Conservation (phyloP, 2,888 invertebrate genomes). For the Meteorus colon region DNA sequence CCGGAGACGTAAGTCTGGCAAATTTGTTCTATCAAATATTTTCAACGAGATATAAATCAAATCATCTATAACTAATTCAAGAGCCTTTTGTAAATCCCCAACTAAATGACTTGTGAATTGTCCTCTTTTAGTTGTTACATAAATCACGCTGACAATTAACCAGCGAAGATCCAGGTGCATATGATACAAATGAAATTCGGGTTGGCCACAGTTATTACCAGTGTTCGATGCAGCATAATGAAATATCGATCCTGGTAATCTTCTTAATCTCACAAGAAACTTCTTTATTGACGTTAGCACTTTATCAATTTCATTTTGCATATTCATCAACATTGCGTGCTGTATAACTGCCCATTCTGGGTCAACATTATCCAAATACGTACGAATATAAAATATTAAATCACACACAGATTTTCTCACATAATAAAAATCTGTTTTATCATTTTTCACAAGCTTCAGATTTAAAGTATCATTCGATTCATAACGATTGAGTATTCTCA, state of each 20-base stretch:
- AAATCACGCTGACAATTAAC: conserved; percentile 69
- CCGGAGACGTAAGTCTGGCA: conserved; percentile 71
- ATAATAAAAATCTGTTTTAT: conserved; percentile 57
- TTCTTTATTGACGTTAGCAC: conserved; percentile 58
- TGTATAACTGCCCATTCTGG: not conserved
- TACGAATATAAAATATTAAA: conserved; percentile 60
- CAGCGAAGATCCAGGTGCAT: conserved; percentile 74
- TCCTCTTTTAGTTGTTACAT: conserved; percentile 55
- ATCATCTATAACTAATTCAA: conserved; percentile 65
- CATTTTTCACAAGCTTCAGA: conserved; percentile 22
- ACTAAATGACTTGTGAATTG: conserved; percentile 55
- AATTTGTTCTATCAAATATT: conserved; percentile 71
- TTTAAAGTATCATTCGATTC: conserved; percentile 51
- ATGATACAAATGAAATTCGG: conserved; percentile 75
- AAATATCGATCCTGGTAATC: conserved; percentile 70
- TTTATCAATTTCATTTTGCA: conserved; percentile 61
- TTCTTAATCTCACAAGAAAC: conserved; percentile 61
- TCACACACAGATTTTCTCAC: conserved; percentile 59
- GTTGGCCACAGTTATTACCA: conserved; percentile 72
- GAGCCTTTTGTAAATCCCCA: conserved; percentile 58
- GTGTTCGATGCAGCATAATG: conserved; percentile 69
- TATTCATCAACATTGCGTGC: conserved; percentile 6
- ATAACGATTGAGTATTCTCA: conserved; percentile 59
- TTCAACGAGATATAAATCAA: conserved; percentile 67
- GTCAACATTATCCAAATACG: conserved; percentile 61